Percentiles rank a stretch among this genome's conserved stretches.
phyloP scores from a whole-genome alignment of 2,797 vertebrate species.

The Enteromius thamalakanensis region DNA sequence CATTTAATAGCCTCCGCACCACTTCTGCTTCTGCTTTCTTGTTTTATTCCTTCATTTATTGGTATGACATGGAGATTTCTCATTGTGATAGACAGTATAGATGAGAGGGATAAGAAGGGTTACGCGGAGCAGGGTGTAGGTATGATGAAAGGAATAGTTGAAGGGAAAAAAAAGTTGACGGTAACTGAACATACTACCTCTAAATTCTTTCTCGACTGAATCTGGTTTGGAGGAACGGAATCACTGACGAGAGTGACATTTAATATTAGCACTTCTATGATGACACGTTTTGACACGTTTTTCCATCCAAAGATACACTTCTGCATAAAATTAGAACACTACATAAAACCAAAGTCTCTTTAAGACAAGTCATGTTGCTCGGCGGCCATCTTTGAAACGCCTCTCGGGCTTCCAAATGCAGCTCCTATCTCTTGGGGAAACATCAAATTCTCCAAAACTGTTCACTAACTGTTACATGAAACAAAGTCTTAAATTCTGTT shows the following conservation, averaged over 20 bases:
- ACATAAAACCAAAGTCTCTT: not conserved
- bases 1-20: conserved; percentile 58
- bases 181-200: not conserved
- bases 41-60: conserved; percentile 53
- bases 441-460: too few species aligned
- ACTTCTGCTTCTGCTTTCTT: conserved; percentile 58
- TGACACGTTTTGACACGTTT: not conserved
- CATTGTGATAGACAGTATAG: not conserved
- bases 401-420: not conserved
- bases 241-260: not conserved
- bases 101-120: not conserved
- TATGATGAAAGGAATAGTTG: not conserved
- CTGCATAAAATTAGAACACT: not conserved
- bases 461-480: not conserved
- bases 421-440: not conserved
- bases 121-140: not conserved
- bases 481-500: not conserved
- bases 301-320: not conserved
- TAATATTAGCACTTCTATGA: not conserved
- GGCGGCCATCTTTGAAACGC: too few species aligned
- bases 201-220: not conserved
- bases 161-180: not conserved
- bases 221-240: not conserved
- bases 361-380: not conserved
- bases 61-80: not conserved